Base-by-base conservation (phyloP, 2,888 invertebrate genomes). In the Odontocolon sp. region DNA sequence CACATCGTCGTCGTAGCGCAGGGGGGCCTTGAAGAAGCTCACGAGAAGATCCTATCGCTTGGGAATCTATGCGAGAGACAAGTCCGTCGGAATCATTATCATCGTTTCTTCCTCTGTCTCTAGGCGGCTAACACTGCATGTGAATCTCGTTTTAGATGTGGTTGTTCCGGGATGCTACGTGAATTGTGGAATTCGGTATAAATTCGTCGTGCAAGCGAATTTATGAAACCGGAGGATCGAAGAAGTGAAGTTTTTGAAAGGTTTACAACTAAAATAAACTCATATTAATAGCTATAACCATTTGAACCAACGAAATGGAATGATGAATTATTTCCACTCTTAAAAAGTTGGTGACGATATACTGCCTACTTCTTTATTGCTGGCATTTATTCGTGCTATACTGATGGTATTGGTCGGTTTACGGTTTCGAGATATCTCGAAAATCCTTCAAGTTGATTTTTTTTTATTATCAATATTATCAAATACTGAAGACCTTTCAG, bases 1-100 rank as follows among this genome's bases (percentile, higher is more conserved):
- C 47, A 57, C 36, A 59, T 31, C 59, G 59, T 66, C 71, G 63
- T 72, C 77, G 72, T 64, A 77, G 69, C 72, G 68, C 77, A 77
- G 68, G 67, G 68, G 76, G 77, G 68, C 28, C 21, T 18, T 63
- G 23, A 38, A 52, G 9, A 11, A 59, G 28, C 68, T 68, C 68
- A 68, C 72, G 68, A 72, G 47, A 68, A 59, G 72, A 77, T 72
- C 36, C 47, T 77, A 77, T 77, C 77, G 76, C 8, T 11, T 21
- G 67, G 33, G 57, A 72, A 72, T 72, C 68, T 69, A 52, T 57
- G 26, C 72, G 61, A 50, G 18, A 38, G 67, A 63, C 71, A 54
- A 68, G 50, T 64, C 42, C 38, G 54, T n/a, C n/a, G 28, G 57
- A 64, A 72, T 77, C 72, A 56, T 77, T 77, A 77, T 72, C 67